These are phyloP conservation scores for Cyclophora albipunctata DNA, from an alignment of 2,888 invertebrate genomes.

Conservation along the genomic window DNA sequence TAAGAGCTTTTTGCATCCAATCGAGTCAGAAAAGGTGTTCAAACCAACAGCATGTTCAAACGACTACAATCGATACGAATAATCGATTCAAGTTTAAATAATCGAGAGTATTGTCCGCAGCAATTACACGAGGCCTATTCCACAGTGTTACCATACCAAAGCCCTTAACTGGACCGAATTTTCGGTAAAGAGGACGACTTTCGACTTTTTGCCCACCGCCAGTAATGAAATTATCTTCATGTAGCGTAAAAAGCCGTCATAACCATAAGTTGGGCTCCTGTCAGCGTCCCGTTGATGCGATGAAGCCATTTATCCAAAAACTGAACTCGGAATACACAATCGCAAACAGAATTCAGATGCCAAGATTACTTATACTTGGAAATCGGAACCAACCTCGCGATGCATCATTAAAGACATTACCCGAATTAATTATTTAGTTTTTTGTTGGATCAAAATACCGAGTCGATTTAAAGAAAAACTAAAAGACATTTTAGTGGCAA, in stretches of 20 bases:
- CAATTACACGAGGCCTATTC: neutral
- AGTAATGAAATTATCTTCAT: constrained; percentile 49
- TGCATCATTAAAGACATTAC: constrained; percentile 67
- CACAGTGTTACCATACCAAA: neutral
- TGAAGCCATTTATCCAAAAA: constrained; percentile 72
- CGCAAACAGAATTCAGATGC: constrained; percentile 63
- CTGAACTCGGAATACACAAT: constrained; percentile 42
- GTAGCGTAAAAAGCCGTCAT: constrained; percentile 47
- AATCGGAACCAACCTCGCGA: constrained; percentile 53
- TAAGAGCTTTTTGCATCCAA: no score
- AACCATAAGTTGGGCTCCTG: constrained; percentile 42
- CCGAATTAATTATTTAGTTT: constrained; percentile 51
- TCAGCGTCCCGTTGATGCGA: constrained; percentile 45
- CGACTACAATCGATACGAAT: no score
- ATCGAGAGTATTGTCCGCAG: neutral
- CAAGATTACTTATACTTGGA: constrained; percentile 70
- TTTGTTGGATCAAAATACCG: constrained; percentile 11
- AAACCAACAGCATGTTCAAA: no score
- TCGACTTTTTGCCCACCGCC: constrained; percentile 11
- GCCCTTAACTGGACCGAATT: neutral
- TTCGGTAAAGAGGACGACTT: neutral
- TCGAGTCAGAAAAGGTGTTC: no score
- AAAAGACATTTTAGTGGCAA: constrained; percentile 19
- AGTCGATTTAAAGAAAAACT: constrained; percentile 25
- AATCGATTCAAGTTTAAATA: neutral